These are phyloP conservation scores for Darevskia mixta DNA, from an alignment of 2,797 vertebrate genomes.

Conservation along the genomic window DNA sequence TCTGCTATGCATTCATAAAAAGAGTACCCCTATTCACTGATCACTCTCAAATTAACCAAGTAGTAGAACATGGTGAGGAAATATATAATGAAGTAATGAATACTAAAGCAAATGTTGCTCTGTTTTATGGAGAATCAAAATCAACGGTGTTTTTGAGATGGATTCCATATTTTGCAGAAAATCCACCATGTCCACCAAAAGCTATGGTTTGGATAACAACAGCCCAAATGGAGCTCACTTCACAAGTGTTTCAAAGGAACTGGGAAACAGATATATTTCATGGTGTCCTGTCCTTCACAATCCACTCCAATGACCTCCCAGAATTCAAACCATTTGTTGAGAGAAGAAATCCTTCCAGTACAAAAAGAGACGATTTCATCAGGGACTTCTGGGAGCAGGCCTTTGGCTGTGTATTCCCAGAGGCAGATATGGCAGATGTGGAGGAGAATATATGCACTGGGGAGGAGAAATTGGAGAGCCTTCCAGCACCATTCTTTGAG, in stretches of 20 bases:
- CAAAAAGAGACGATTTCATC: conserved; percentile 5
- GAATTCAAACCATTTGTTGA: background rate
- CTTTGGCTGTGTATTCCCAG: background rate
- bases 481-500: background rate
- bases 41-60: background rate
- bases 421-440: too few species aligned
- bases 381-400: background rate
- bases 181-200: background rate
- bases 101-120: background rate
- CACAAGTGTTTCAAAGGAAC: background rate
- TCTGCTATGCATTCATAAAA: conserved; percentile 7
- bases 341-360: background rate
- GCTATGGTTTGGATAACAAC: conserved; percentile 19
- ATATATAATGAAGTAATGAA: background rate
- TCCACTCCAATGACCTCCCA: background rate
- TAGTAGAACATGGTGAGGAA: background rate
- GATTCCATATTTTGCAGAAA: background rate
- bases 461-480: background rate
- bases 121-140: conserved; percentile 15
- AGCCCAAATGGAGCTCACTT: conserved; percentile 7
- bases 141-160: background rate
- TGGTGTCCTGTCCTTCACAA: background rate
- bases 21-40: background rate
- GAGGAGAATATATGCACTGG: background rate
- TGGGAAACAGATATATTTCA: conserved; percentile 3